These are phyloP conservation scores for Apantesis nais DNA, from an alignment of 2,888 invertebrate species.

Conservation along the genomic window DNA sequence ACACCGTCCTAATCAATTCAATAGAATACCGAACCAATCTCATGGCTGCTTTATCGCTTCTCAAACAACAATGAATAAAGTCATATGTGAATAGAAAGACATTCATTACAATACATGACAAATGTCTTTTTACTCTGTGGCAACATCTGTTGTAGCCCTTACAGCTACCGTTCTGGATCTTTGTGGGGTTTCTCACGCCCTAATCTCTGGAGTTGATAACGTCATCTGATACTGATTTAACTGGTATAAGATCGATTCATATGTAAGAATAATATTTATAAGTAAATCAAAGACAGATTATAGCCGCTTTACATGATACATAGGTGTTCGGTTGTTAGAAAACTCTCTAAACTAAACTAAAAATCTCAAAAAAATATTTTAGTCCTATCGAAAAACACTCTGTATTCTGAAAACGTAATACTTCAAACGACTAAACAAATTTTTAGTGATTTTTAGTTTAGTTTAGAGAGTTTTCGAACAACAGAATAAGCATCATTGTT, in stretches of 20 bases:
- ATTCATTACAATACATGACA: background rate
- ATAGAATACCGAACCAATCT: background rate
- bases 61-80: background rate
- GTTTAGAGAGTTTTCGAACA: too few species aligned
- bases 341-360: too few species aligned
- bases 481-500: too few species aligned
- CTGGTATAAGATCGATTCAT: background rate
- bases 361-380: too few species aligned
- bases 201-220: background rate
- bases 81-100: background rate
- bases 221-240: background rate
- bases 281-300: background rate
- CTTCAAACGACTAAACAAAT: too few species aligned
- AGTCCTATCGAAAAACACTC: too few species aligned
- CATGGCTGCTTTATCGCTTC: background rate
- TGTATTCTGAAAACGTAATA: too few species aligned
- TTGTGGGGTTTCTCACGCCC: background rate
- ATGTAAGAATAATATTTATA: background rate
- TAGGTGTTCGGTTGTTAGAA: too few species aligned
- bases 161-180: background rate
- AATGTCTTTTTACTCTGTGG: background rate
- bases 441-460: too few species aligned
- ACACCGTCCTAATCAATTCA: background rate
- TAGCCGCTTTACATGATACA: background rate
- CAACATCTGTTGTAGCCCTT: background rate